A percentile compares a stretch with the other conserved stretches of the same genome.
These are phyloP conservation scores for Cosmia pyralina DNA, from an alignment of 2,888 invertebrate genomes.

Conservation along the genomic window DNA sequence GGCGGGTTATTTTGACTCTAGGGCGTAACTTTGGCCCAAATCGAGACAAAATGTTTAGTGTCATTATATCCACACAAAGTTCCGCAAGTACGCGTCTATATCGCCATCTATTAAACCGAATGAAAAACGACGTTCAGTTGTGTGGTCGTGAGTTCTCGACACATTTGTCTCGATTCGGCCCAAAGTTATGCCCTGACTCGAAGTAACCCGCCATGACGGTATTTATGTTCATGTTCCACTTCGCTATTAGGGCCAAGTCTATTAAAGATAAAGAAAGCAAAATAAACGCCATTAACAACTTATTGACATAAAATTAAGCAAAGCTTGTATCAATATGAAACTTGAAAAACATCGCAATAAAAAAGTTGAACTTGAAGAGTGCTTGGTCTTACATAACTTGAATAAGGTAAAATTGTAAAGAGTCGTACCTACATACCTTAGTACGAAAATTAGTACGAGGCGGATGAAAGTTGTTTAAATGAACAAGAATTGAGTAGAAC, in stretches of 20 bases:
- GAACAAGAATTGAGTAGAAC: conserved; percentile 79
- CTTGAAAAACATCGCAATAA: conserved; percentile 49
- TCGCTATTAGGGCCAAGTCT: conserved; percentile 25
- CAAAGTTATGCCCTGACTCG: too few species aligned
- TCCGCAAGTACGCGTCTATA: too few species aligned
- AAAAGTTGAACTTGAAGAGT: conserved; percentile 38
- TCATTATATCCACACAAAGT: too few species aligned
- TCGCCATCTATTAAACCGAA: too few species aligned
- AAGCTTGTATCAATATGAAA: conserved; percentile 44
- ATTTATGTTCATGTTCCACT: conserved; percentile 17
- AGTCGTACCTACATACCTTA: conserved; percentile 56
- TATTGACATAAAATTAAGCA: conserved; percentile 45
- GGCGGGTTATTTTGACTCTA: too few species aligned
- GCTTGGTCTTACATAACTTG: conserved; percentile 46
- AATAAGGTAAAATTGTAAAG: conserved; percentile 33
- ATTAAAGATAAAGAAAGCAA: conserved; percentile 54
- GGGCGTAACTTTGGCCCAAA: too few species aligned
- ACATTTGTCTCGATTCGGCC: too few species aligned
- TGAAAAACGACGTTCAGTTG: too few species aligned
- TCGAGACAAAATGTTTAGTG: too few species aligned
- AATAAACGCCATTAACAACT: conserved; percentile 38
- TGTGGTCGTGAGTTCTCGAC: too few species aligned
- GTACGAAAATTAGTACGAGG: conserved; percentile 74
- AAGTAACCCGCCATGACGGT: too few species aligned
- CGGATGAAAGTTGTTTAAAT: conserved; percentile 85